A percentile compares a stretch with the other conserved stretches of the same genome.
phyloP scores from a whole-genome alignment of 2,113 vertebrate genomes.

The Pelecanoides urinatrix region DNA sequence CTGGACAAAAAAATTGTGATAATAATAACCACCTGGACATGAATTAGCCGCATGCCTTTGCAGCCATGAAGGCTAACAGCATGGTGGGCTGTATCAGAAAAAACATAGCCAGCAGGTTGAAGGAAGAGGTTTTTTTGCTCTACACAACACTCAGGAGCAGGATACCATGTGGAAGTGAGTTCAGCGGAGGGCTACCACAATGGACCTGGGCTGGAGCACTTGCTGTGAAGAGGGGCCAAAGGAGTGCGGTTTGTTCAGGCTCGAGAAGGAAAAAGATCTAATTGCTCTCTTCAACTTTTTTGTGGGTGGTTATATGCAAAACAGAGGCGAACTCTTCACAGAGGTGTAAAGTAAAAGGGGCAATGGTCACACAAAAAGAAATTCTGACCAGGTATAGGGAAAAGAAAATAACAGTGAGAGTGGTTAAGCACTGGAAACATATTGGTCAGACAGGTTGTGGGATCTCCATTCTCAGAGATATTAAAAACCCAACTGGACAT shows the following conservation, averaged over 20 bases:
- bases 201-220: fast-evolving
- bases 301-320: not conserved
- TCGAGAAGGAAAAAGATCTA: not conserved
- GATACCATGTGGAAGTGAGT: not conserved
- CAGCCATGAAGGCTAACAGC: not conserved
- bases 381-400: not conserved
- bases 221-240: not conserved
- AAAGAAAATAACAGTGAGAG: not conserved
- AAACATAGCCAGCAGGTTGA: not conserved
- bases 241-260: not conserved
- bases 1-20: not conserved
- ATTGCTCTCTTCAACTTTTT: not conserved
- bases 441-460: not conserved
- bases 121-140: not conserved
- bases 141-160: not conserved
- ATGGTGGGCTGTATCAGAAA: not conserved
- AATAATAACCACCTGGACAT: not conserved
- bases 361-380: not conserved
- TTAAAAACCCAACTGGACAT: not conserved
- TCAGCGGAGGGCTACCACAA: not conserved
- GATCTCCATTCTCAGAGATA: not conserved
- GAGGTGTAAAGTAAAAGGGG: not conserved
- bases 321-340: not conserved
- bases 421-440: not conserved
- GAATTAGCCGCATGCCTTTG: not conserved